Percentiles rank a stretch among this genome's conserved stretches.
phyloP scores from a whole-genome alignment of 2,888 invertebrate species.

The Morpho helenor region DNA sequence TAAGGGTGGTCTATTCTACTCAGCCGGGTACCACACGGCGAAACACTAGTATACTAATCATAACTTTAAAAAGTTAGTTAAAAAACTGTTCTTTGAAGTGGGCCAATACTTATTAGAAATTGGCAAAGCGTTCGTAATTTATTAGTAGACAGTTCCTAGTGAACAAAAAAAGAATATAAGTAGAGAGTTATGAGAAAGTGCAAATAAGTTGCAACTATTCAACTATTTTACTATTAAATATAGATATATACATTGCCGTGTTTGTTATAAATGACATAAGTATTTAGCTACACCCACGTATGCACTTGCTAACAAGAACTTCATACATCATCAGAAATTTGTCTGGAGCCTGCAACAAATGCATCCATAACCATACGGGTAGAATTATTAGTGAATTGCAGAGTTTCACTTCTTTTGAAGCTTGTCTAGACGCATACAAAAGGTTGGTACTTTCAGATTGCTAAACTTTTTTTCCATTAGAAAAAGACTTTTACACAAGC shows the following conservation, averaged over 20 bases:
- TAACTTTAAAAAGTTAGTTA: too few species aligned
- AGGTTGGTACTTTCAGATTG: constrained; percentile 28
- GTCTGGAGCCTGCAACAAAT: constrained; percentile 2
- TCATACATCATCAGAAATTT: constrained; percentile 2
- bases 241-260: not conserved
- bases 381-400: constrained; percentile 4
- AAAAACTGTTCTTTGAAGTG: too few species aligned
- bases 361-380: not conserved
- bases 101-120: too few species aligned
- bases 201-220: too few species aligned
- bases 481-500: constrained; percentile 33
- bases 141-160: too few species aligned
- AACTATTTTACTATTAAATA: too few species aligned
- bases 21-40: too few species aligned
- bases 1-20: too few species aligned
- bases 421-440: constrained; percentile 30
- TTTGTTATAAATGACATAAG: not conserved
- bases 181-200: too few species aligned
- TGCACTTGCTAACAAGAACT: not conserved
- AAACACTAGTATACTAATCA: too few species aligned
- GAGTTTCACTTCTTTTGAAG: constrained; percentile 26
- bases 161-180: too few species aligned
- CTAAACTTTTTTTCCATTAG: constrained; percentile 25
- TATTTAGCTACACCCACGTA: not conserved
- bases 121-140: too few species aligned